These are phyloP conservation scores for Jaculus jaculus DNA, from an alignment of 2,113 vertebrate species.

Conservation along the genomic window DNA sequence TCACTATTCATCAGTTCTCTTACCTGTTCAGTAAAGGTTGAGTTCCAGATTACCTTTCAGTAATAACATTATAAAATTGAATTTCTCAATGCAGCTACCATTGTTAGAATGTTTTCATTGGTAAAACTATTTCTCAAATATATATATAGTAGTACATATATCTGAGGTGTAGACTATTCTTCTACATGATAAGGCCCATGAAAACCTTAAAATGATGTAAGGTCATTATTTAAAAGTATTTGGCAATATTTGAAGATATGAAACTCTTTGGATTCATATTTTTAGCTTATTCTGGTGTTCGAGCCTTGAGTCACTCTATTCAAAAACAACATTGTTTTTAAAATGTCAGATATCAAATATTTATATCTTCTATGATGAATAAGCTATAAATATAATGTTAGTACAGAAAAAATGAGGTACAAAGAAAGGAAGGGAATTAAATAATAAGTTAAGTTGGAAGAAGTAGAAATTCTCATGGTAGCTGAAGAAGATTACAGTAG, in stretches of 20 bases:
- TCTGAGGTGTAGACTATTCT: not conserved
- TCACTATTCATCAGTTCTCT: not conserved
- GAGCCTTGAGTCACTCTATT: constrained; percentile 43
- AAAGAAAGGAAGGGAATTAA: constrained; percentile 28
- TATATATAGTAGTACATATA: not conserved
- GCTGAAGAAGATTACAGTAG: not conserved
- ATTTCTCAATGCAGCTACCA: not conserved
- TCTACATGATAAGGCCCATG: not conserved
- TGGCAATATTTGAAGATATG: constrained; percentile 23
- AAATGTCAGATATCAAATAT: constrained; percentile 63
- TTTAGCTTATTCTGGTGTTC: constrained; percentile 54
- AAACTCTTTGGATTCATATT: constrained; percentile 26
- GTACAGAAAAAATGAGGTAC: constrained; percentile 30
- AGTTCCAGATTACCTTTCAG: not conserved
- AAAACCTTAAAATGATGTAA: not conserved
- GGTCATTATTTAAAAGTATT: not conserved
- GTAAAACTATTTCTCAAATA: not conserved
- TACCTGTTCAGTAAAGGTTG: not conserved
- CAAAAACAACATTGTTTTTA: constrained; percentile 56
- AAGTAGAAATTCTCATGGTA: not conserved
- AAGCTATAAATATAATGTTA: constrained; percentile 52
- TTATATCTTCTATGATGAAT: constrained; percentile 55
- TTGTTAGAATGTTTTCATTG: not conserved
- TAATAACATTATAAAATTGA: not conserved
- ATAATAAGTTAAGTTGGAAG: not conserved